phyloP scores from a whole-genome alignment of 2,888 invertebrate species.

The Gasteruption jaculator region DNA sequence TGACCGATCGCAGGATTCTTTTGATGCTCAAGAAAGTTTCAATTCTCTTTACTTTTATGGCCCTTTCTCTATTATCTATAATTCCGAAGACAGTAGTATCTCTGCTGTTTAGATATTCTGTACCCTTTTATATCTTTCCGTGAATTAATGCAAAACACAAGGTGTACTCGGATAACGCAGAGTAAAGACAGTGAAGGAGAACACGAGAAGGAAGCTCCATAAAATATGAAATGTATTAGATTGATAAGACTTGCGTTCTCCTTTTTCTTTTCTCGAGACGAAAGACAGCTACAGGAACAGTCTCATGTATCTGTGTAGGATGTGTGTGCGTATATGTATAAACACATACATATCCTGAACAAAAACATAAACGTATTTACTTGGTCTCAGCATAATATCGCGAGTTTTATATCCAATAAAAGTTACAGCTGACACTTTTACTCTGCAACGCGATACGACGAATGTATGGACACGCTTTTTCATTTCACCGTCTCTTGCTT shows the following conservation, averaged over 20 bases:
- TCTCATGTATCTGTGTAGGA: slow-evolving; percentile 8
- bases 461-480: slow-evolving; percentile 25
- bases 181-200: slow-evolving; percentile 21
- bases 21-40: too few species aligned
- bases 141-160: slow-evolving; percentile 23
- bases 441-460: slow-evolving; percentile 28
- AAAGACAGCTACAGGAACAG: slow-evolving; percentile 10
- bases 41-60: too few species aligned
- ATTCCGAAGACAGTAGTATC: too few species aligned
- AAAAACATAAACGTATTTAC: slow-evolving; percentile 42
- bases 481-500: slow-evolving; percentile 6
- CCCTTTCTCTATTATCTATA: too few species aligned
- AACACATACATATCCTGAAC: too few species aligned
- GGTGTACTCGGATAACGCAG: slow-evolving; percentile 20
- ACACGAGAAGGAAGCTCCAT: slow-evolving; percentile 24
- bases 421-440: slow-evolving; percentile 45
- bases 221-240: slow-evolving; percentile 46
- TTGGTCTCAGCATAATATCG: slow-evolving; percentile 41
- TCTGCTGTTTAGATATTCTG: too few species aligned
- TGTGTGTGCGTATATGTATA: too few species aligned
- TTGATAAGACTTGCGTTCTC: slow-evolving; percentile 36
- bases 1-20: too few species aligned
- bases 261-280: slow-evolving; percentile 9
- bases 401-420: slow-evolving; percentile 47
- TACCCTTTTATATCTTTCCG: too few species aligned